phyloP scores from a whole-genome alignment of 2,797 vertebrate genomes.

The Tadarida brasiliensis region DNA sequence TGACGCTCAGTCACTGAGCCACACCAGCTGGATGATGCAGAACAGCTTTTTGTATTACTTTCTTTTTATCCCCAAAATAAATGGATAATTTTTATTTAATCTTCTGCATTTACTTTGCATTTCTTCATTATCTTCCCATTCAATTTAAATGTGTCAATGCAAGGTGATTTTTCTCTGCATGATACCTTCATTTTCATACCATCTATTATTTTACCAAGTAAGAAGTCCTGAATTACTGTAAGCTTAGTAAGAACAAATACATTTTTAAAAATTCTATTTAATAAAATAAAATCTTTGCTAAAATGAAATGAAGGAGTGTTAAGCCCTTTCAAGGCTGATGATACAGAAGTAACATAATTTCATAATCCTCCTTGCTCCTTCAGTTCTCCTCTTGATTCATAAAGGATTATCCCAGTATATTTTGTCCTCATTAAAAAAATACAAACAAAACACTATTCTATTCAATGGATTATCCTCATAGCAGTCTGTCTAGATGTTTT shows the following conservation, averaged over 20 bases:
- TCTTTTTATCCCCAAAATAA: not conserved
- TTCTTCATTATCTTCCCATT: conserved; percentile 22
- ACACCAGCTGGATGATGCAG: too few species aligned
- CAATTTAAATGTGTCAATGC: conserved; percentile 18
- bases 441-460: conserved; percentile 75
- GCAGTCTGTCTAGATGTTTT: conserved; percentile 72
- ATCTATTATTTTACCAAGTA: not conserved
- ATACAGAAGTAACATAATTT: conserved; percentile 79
- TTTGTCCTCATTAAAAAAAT: conserved; percentile 76
- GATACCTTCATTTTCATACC: not conserved
- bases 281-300: conserved; percentile 43
- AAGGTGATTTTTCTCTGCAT: not conserved
- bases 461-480: conserved; percentile 71
- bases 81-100: conserved; percentile 25
- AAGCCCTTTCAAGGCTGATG: conserved; percentile 64
- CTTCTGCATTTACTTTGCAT: not conserved
- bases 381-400: conserved; percentile 55
- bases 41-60: not conserved
- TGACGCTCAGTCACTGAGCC: too few species aligned
- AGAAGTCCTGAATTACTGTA: conserved; percentile 1
- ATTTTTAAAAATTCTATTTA: not conserved
- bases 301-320: conserved; percentile 65
- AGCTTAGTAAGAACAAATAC: conserved; percentile 42
- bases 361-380: conserved; percentile 58
- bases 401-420: conserved; percentile 72